Evolutionary conservation across 2,113 vertebrate species (phyloP), one percentile per base, ranked within the genome.

Genomic region (Empidonax alnorum): DNA sequence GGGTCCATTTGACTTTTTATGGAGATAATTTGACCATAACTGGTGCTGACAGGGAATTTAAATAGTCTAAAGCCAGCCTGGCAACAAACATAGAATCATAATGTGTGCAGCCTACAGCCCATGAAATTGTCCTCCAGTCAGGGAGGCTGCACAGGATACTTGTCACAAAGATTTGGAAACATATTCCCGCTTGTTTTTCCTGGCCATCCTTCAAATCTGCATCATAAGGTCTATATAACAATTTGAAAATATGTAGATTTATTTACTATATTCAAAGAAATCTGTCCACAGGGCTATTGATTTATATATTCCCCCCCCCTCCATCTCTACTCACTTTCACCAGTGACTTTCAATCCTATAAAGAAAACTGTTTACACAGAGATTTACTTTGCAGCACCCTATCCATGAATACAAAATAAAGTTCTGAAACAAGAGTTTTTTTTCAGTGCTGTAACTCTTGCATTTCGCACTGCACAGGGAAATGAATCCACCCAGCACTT

Each of bases 341-440:
- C 94, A 92, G 69, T 69, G 92, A 71, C 75, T 96, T 93, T 82
- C 76, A 47, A 25, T 39, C 58, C 28, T 68, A n/a, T 75, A 78
- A 90, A 84, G 75, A 86, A 95, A 97, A 47, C 55, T 28, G 37
- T 62, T 96, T 94, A 63, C 63, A 74, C 71, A 74, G 56, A 72
- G 65, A 79, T 85, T 96, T 96, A 55, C 61, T 97, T 56, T 81
- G 65, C 61, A 78, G 93, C 37, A 19, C 74, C 37, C 76, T 67
- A 59, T 66, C 90, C 84, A 84, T 82, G 92, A 95, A 96, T 69
- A 91, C 77, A 27, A 96, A 94, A 96, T 72, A 96, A 95, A 97
- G 25, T 35, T 81, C 47, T 44, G 47, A 78, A 81, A 76, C 46
- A 37, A 53, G 63, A 27, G 75, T 66, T 55, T 84, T 56, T 77